Conservation (phyloP, 2,888 invertebrate genomes). For the Calameuta pallipes region DNA sequence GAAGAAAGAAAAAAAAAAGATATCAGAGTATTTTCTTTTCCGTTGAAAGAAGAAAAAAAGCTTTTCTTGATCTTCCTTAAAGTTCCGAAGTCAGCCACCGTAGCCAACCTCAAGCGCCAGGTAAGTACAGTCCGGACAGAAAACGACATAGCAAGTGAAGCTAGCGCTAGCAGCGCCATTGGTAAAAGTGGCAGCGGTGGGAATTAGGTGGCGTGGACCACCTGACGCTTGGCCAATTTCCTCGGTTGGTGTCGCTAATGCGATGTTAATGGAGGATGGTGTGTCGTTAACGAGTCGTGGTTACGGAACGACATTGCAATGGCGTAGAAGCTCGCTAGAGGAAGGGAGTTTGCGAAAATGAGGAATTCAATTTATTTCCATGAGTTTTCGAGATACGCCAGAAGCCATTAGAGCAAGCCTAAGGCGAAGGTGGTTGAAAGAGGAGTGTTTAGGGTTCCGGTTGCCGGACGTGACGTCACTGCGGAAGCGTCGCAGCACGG, state of each 20-base stretch:
- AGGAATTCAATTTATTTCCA: background rate
- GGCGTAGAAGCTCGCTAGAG: background rate
- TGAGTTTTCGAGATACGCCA: background rate
- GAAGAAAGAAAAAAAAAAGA: background rate
- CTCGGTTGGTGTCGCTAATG: background rate
- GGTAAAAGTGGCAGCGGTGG: background rate
- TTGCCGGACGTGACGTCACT: conserved; percentile 25
- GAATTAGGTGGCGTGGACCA: background rate
- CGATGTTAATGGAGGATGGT: background rate
- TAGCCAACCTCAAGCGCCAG: background rate
- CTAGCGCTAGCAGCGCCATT: background rate
- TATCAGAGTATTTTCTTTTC: background rate
- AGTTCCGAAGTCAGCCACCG: background rate
- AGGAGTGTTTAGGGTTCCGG: conserved; percentile 24
- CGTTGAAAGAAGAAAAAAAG: background rate
- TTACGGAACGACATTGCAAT: background rate
- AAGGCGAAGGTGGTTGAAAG: conserved; percentile 2
- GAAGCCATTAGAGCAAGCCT: background rate
- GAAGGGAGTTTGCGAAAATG: background rate
- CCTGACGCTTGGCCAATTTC: background rate
- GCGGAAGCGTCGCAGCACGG: conserved; percentile 36
- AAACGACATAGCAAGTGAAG: background rate
- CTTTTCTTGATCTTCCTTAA: background rate
- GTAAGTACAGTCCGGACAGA: background rate
- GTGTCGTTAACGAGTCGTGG: background rate